Conservation (phyloP, 2,888 invertebrate genomes). For the Erebia epiphron region DNA sequence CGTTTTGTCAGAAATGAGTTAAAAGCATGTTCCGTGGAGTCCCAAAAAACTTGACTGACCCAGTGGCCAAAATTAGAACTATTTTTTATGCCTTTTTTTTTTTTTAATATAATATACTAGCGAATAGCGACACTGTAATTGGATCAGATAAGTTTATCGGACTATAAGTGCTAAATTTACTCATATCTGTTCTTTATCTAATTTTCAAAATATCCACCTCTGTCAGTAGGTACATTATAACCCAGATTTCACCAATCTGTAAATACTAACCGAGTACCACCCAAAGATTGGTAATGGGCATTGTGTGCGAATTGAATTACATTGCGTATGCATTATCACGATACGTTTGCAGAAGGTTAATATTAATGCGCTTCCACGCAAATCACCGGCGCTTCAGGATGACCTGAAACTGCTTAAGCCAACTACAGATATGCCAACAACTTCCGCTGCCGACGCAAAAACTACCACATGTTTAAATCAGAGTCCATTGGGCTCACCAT, state of each 20-base stretch:
- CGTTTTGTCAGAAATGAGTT: no score
- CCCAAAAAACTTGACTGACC: no score
- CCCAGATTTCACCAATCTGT: slow-evolving; percentile 6
- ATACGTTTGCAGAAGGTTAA: slow-evolving; percentile 18
- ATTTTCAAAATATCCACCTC: not conserved
- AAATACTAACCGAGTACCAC: slow-evolving; percentile 4
- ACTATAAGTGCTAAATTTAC: no score
- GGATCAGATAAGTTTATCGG: no score
- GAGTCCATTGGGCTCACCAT: no score
- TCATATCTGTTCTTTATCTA: not conserved
- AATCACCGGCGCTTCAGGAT: slow-evolving; percentile 14
- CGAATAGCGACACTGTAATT: no score
- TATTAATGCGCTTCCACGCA: slow-evolving; percentile 16
- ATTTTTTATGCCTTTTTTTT: no score
- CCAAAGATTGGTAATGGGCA: slow-evolving; percentile 4
- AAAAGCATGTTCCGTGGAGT: no score
- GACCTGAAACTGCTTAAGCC: slow-evolving; percentile 14
- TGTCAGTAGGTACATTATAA: not conserved
- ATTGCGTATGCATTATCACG: slow-evolving; percentile 14
- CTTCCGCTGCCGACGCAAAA: not conserved
- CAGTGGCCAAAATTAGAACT: no score
- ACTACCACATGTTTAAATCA: no score
- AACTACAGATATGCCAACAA: not conserved
- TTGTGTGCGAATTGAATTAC: slow-evolving; percentile 21
- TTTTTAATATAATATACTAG: no score